A percentile compares a stretch with the other conserved stretches of the same genome.
These are phyloP conservation scores for Urosaurus nigricauda DNA, from an alignment of 2,797 vertebrate species.

Conservation along the genomic window DNA sequence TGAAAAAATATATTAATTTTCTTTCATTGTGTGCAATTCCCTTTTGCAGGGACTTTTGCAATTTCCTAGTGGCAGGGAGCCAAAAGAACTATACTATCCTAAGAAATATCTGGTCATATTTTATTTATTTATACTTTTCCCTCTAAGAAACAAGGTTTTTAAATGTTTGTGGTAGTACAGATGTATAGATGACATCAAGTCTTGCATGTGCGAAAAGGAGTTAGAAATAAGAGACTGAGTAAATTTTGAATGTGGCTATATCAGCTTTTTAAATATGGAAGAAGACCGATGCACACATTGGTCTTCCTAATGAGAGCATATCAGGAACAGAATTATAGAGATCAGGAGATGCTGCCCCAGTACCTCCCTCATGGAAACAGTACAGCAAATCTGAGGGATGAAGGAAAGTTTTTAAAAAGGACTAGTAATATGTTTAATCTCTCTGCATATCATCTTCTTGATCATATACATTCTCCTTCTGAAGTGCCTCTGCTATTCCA, in stretches of 20 bases:
- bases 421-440: background rate
- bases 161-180: background rate
- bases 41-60: too few relatives aligned
- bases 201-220: background rate
- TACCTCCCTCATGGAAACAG: background rate
- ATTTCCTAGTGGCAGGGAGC: background rate
- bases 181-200: background rate
- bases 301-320: background rate
- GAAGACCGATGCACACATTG: background rate
- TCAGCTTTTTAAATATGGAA: background rate
- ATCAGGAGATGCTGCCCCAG: background rate
- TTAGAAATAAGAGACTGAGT: background rate
- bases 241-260: background rate
- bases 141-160: background rate
- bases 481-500: background rate
- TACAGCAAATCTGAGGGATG: background rate
- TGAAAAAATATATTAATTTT: conserved; percentile 2
- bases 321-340: background rate
- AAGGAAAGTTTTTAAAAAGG: background rate
- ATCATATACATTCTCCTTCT: background rate
- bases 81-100: background rate
- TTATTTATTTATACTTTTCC: background rate
- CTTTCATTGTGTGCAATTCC: background rate
- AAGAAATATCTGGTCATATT: background rate
- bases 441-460: background rate